These are phyloP conservation scores for Camelus dromedarius DNA, from an alignment of 2,113 vertebrate species.

Conservation along the genomic window DNA sequence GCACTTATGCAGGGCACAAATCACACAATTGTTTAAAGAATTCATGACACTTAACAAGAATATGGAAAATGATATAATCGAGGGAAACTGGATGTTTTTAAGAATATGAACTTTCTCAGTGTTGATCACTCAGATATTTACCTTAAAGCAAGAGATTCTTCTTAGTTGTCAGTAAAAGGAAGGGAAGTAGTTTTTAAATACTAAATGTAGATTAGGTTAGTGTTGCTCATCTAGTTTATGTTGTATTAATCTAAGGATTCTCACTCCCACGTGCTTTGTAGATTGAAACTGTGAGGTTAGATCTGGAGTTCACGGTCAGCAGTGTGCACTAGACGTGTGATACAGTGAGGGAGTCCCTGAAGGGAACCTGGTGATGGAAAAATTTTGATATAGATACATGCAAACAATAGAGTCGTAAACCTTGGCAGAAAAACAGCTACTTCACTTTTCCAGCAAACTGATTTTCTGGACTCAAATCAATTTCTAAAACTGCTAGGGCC, in stretches of 20 bases:
- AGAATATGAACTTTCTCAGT: neutral
- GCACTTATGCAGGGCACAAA: neutral
- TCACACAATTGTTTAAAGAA: neutral
- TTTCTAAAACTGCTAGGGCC: neutral
- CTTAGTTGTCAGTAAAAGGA: neutral
- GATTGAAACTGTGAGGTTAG: constrained; percentile 32
- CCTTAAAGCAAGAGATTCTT: neutral
- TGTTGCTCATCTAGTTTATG: neutral
- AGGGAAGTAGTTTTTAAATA: neutral
- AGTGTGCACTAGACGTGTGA: neutral
- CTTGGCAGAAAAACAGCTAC: neutral
- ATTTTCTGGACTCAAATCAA: constrained; percentile 41
- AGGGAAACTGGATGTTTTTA: neutral
- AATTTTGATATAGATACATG: neutral
- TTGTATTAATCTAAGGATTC: neutral
- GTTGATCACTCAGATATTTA: neutral
- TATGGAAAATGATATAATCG: neutral
- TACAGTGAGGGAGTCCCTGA: neutral
- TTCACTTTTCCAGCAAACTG: neutral
- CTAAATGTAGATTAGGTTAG: neutral
- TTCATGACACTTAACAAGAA: neutral
- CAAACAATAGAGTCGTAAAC: neutral
- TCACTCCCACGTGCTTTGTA: neutral
- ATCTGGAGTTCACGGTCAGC: neutral
- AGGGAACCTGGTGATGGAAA: neutral